Evolutionary conservation across 2,888 invertebrate genomes (phyloP).

Genomic region (Eretmocerus hayati): DNA sequence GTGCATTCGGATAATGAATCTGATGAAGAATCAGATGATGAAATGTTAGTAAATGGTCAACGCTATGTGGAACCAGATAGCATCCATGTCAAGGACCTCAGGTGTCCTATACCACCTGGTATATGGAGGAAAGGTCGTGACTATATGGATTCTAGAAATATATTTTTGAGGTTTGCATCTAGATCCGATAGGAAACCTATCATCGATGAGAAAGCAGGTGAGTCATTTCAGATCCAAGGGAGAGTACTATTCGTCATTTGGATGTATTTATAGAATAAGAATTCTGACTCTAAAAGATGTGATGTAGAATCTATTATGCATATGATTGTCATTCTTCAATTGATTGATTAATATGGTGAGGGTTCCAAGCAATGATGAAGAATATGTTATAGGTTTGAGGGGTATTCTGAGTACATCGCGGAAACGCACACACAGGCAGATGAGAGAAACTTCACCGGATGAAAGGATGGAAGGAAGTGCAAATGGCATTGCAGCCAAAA

Average conservation of each 20-base stretch:
- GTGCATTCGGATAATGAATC: slow-evolving; percentile 17
- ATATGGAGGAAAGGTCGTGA: slow-evolving; percentile 69
- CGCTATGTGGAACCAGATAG: slow-evolving; percentile 14
- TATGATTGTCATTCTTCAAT: no score
- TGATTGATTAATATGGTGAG: no score
- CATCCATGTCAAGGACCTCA: slow-evolving; percentile 49
- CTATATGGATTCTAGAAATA: slow-evolving; percentile 58
- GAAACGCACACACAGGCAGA: slow-evolving; percentile 42
- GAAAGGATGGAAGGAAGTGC: slow-evolving; percentile 15
- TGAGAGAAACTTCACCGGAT: slow-evolving; percentile 15
- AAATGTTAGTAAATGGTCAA: slow-evolving; percentile 23
- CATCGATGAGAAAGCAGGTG: slow-evolving; percentile 54
- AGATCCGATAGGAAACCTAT: slow-evolving; percentile 63
- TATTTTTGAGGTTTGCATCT: slow-evolving; percentile 70
- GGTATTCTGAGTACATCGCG: slow-evolving; percentile 49
- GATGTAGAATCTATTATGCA: no score
- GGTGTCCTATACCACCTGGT: slow-evolving; percentile 59
- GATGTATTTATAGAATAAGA: no score
- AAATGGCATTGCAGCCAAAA: slow-evolving; percentile 45
- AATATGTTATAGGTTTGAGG: slow-evolving; percentile 40
- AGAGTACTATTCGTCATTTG: no score
- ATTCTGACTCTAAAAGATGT: no score
- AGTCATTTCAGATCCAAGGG: no score
- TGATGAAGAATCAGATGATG: slow-evolving; percentile 26
- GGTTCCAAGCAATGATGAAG: no score